A percentile compares a stretch with the other conserved stretches of the same genome.
Evolutionary conservation across 1,140 invertebrate species (phyloP).

Genomic region (Drosophila erecta): DNA sequence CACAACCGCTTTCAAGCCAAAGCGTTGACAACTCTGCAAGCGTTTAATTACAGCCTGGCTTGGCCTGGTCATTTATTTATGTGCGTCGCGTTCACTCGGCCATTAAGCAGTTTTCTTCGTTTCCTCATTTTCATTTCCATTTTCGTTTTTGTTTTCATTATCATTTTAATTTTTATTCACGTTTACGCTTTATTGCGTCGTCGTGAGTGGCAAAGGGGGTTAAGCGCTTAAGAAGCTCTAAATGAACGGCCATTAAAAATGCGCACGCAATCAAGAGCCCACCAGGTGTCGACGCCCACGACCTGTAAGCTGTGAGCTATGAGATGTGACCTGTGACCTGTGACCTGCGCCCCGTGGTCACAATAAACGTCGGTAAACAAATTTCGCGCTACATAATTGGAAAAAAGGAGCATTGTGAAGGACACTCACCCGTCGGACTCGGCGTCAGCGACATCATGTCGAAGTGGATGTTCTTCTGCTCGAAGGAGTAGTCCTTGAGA

Average conservation of each 20-base stretch:
- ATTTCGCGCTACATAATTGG: not conserved
- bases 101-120: slow-evolving; percentile 22
- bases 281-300: slow-evolving; percentile 14
- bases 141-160: slow-evolving; percentile 2
- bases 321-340: not conserved
- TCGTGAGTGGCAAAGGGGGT: slow-evolving; percentile 16
- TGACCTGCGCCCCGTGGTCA: slow-evolving; percentile 1
- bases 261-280: slow-evolving; percentile 50
- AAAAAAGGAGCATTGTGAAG: not conserved
- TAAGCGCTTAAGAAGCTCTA: slow-evolving; percentile 66
- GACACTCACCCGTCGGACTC: slow-evolving; percentile 89
- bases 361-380: not conserved
- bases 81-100: slow-evolving; percentile 10
- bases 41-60: slow-evolving; percentile 26
- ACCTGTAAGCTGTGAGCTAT: not conserved
- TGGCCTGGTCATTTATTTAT: slow-evolving; percentile 35
- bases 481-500: slow-evolving; percentile 88
- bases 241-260: slow-evolving; percentile 61
- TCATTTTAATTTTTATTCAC: not conserved
- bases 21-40: slow-evolving; percentile 22
- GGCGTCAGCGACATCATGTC: slow-evolving; percentile 90
- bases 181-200: slow-evolving; percentile 13
- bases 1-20: not conserved
- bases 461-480: slow-evolving; percentile 87
- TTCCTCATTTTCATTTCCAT: slow-evolving; percentile 1